Base-by-base conservation (phyloP, 2,113 vertebrate species). In the Gila orcuttii region DNA sequence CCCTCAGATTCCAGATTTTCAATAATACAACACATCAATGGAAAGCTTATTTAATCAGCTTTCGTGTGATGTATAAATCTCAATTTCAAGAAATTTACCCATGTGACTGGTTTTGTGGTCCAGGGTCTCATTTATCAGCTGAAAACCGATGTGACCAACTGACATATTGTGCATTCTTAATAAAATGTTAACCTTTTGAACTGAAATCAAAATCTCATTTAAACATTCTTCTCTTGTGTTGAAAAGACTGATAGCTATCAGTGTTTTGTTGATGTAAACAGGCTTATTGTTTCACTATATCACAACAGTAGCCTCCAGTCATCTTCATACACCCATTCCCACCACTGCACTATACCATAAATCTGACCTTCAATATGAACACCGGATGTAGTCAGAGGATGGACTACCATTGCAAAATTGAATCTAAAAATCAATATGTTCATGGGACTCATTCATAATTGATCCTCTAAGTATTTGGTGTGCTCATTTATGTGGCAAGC, bases 391-490 rank as follows among this genome's bases (percentile, higher is more conserved):
- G 21, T 15, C 19, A 39, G 42, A 19, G 25, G n/a, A 57, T 69
- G 25, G 55, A 52, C 79, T 89, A 87, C 87, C 86, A 82, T 83
- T 83, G 25, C 79, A 66, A 85, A 86, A 87, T 69, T 60, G 66
- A 83, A 87, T 89, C 83, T 75, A 77, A 89, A 87, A 86, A 87
- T 85, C 81, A 73, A 87, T 83, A 66, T 57, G 66, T 68, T 73
- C 66, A 60, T 87, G 79, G 42, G n/a, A 71, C 73, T 79, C 86
- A 87, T 89, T 89, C 66, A 87, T 89, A 86, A 89, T 89, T 87
- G 86, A 89, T 87, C 79, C 75, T 86, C 82, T 85, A 78, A 89
- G 45, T 8, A n/a, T 78, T 73, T 11, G 55, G 64, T 64, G 69
- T 57, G 88, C 62, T 85, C 77, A 84, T 36, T 75, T 83, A 77